A percentile compares a stretch with the other conserved stretches of the same genome.
Conservation (phyloP, 2,888 invertebrate species). For the Crioceris asparagi region DNA sequence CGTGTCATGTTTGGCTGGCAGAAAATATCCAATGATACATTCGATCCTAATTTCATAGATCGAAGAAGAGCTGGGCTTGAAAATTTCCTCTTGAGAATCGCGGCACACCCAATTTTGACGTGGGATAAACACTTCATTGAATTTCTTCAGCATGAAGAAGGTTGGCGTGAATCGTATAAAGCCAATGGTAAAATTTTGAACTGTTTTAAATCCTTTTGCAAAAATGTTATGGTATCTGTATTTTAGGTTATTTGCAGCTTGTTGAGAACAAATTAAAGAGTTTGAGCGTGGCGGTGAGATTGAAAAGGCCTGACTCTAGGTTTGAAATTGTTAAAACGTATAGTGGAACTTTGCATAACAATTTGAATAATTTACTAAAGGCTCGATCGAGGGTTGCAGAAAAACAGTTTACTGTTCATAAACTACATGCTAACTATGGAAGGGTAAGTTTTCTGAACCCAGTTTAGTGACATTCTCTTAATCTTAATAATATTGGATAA, state of each 20-base stretch:
- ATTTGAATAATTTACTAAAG: conserved; percentile 48
- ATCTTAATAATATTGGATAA: neutral
- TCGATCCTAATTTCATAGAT: conserved; percentile 77
- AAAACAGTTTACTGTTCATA: conserved; percentile 65
- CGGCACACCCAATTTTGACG: conserved; percentile 62
- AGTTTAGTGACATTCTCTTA: conserved; percentile 61
- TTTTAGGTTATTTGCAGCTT: conserved; percentile 56
- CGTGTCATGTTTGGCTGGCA: conserved; percentile 67
- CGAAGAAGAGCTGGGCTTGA: conserved; percentile 71
- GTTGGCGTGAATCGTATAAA: conserved; percentile 68
- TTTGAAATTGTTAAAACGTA: conserved; percentile 69
- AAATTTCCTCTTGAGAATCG: conserved; percentile 66
- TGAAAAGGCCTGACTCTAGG: conserved; percentile 60
- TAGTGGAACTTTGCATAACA: conserved; percentile 57
- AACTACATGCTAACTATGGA: conserved; percentile 72
- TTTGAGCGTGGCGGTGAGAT: conserved; percentile 60
- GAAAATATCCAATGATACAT: conserved; percentile 64
- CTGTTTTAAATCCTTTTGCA: too few relatives aligned
- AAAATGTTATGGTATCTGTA: neutral
- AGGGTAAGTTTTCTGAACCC: conserved; percentile 54
- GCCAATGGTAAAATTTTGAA: conserved; percentile 50
- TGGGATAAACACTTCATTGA: conserved; percentile 66
- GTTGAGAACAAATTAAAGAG: conserved; percentile 73
- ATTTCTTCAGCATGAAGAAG: conserved; percentile 68
- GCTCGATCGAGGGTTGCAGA: conserved; percentile 61